Percentiles rank a stretch among this genome's conserved stretches.
Evolutionary conservation across 1,140 invertebrate genomes (phyloP).

Genomic region (Pantala flavescens): DNA sequence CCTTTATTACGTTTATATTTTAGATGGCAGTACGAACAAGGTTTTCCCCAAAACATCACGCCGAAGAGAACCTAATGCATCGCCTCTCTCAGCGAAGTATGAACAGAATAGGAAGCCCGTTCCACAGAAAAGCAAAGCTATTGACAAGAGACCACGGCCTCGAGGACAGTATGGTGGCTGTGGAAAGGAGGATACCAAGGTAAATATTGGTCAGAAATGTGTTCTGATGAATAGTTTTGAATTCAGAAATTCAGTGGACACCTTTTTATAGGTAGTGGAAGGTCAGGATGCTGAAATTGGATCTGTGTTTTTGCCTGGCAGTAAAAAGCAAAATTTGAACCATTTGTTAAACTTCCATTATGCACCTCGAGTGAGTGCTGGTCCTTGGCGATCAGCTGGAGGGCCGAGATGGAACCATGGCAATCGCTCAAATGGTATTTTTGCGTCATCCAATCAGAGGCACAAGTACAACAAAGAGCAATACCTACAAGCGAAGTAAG

Average conservation of each 20-base stretch:
- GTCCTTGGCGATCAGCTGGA: conserved; percentile 15
- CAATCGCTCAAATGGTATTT: conserved; percentile 12
- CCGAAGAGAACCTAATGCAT: conserved; percentile 49
- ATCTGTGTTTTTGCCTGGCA: conserved; percentile 67
- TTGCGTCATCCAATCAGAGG: conserved; percentile 36
- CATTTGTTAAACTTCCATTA: conserved; percentile 84
- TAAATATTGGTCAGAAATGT: conserved; percentile 24
- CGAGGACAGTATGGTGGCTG: conserved; percentile 51
- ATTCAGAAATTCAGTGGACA: too few species aligned
- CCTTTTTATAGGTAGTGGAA: conserved; percentile 33
- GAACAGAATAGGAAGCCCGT: conserved; percentile 49
- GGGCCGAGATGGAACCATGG: conserved; percentile 17
- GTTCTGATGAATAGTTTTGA: neutral
- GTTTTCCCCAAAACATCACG: conserved; percentile 49
- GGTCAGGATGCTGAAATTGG: conserved; percentile 60
- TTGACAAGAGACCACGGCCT: conserved; percentile 65
- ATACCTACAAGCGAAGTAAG: conserved; percentile 87
- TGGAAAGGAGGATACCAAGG: conserved; percentile 63
- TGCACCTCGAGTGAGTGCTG: conserved; percentile 45
- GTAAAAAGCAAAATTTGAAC: conserved; percentile 85
- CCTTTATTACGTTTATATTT: neutral
- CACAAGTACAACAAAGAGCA: conserved; percentile 84
- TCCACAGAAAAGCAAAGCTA: conserved; percentile 46
- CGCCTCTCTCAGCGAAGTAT: conserved; percentile 39
- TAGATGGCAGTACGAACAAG: conserved; percentile 47